These are phyloP conservation scores for Hermodice carunculata DNA, from an alignment of 2,888 invertebrate genomes.

Conservation along the genomic window DNA sequence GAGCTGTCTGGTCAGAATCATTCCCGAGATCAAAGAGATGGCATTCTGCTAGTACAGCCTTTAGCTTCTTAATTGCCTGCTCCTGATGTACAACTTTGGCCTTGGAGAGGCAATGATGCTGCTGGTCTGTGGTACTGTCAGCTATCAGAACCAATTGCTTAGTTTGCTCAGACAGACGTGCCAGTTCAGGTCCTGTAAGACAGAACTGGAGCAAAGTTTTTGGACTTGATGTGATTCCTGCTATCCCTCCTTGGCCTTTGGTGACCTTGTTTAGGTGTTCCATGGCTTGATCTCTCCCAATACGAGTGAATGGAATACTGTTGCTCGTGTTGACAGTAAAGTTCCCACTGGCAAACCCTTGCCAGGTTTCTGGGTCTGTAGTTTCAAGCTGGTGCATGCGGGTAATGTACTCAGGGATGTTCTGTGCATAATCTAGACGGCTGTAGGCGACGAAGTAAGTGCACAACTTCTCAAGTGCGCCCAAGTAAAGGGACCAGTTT, in stretches of 20 bases:
- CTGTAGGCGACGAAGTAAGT: constrained; percentile 16
- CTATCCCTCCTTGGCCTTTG: constrained; percentile 24
- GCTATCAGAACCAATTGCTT: constrained; percentile 5
- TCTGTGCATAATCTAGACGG: constrained; percentile 22
- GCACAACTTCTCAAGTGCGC: constrained; percentile 20
- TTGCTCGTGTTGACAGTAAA: too few relatives aligned
- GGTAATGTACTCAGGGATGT: constrained; percentile 23
- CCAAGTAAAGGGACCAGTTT: constrained; percentile 24
- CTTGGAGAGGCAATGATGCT: constrained; percentile 9
- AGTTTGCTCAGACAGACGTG: constrained; percentile 23
- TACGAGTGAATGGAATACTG: constrained; percentile 10
- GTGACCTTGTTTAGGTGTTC: constrained; percentile 19
- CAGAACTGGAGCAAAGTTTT: constrained; percentile 19
- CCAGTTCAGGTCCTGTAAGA: constrained; percentile 22
- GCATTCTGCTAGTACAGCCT: not conserved
- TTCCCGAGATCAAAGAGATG: not conserved
- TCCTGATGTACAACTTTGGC: not conserved
- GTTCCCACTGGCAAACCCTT: too few relatives aligned
- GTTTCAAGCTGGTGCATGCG: too few relatives aligned
- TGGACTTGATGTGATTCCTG: constrained; percentile 19
- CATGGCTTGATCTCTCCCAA: constrained; percentile 23
- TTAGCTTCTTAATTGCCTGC: not conserved
- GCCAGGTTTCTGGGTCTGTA: too few relatives aligned
- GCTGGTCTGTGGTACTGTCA: not conserved
- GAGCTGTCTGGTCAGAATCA: not conserved